Base-by-base conservation (phyloP, 2,888 invertebrate genomes). In the Drosophila sordidapex region DNA sequence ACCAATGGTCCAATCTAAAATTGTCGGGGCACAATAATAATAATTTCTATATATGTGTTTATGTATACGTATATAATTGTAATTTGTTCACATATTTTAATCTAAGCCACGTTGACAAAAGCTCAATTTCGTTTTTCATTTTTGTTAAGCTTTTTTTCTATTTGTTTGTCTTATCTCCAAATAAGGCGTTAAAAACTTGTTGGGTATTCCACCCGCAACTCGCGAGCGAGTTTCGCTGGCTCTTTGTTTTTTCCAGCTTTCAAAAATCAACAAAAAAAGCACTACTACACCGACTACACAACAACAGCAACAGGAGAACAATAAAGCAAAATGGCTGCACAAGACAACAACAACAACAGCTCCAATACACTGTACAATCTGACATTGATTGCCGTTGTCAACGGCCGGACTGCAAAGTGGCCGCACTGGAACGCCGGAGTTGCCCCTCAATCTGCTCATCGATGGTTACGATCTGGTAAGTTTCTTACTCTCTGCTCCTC, bases 391-490 rank as follows among this genome's bases (percentile, higher is more conserved):
- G 83, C 89, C 62, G 90, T 92, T 76, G 92, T 92, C 54, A 74
- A 82, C 27, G 89, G 91, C 72, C 83, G 70, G 90, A 92, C 76
- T 90, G 90, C 67, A 92, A 90, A 83, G 91, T 92, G 59, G 65
- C 84, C 46, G 87, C 86, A 35, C 69, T 93, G 79, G 86, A 92
- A 63, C 88, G 67, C 91, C 91, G 10, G 91, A 91, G 70, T 68
- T 93, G 77, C 93, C 93, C 60, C 90, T 91, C 38, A 90, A 29
- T 6, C 29, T 29, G 43, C 90, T 93, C 48, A 91, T 91, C 60
- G 93, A 93, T 87, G 91, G 93, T 66, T 93, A 93, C 76, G 89
- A 90, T 60, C 83, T 89, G 90, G 93, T 93, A 83, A 91, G 91
- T 90, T 11, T 11, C 21, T 33, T 21, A 43, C 31, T 46, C 31